phyloP scores from a whole-genome alignment of 2,888 invertebrate genomes.

The Trisateles emortualis region DNA sequence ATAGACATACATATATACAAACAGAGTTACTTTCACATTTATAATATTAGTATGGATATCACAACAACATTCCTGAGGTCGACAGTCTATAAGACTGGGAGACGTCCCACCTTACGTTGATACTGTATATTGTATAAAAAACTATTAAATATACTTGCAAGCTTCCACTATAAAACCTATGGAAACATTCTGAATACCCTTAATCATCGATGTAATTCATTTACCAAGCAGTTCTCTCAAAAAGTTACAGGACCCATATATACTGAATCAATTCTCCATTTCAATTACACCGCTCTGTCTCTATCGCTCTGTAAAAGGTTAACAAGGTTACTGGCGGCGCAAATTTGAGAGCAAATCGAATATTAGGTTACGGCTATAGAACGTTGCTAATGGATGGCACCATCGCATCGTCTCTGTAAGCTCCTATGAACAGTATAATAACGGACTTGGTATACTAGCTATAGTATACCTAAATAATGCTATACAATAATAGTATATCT shows the following conservation, averaged over 20 bases:
- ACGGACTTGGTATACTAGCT: too few relatives aligned
- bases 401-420: slow-evolving; percentile 12
- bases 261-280: slow-evolving; percentile 24
- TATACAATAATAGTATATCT: background rate
- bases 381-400: slow-evolving; percentile 56
- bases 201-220: background rate
- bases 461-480: background rate
- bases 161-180: background rate
- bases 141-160: too few relatives aligned
- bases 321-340: slow-evolving; percentile 51
- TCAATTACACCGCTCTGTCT: slow-evolving; percentile 31
- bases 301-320: slow-evolving; percentile 44
- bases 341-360: slow-evolving; percentile 55
- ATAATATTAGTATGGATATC: too few relatives aligned
- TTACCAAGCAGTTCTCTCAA: background rate
- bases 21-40: too few relatives aligned
- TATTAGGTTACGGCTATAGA: slow-evolving; percentile 59
- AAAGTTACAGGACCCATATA: slow-evolving; percentile 15
- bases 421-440: background rate
- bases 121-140: too few relatives aligned
- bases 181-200: background rate
- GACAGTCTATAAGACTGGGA: too few relatives aligned
- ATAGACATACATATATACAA: too few relatives aligned
- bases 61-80: too few relatives aligned
- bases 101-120: too few relatives aligned